Percentiles rank a stretch among this genome's conserved stretches.
Evolutionary conservation across 2,888 invertebrate species (phyloP).

Genomic region (Thymelicus lineola): DNA sequence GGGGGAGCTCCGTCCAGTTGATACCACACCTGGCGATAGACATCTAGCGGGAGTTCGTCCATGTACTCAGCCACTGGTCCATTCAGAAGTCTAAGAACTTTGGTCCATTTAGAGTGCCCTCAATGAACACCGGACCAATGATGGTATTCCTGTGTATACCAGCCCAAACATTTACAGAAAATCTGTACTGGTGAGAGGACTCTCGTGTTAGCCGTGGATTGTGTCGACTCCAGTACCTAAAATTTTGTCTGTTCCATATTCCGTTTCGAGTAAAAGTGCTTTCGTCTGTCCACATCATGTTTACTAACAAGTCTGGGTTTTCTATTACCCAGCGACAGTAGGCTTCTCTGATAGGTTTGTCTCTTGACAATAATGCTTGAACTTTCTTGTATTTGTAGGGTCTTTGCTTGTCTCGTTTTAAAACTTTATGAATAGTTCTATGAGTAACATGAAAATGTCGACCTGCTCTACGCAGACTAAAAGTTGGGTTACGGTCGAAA

Average conservation of each 20-base stretch:
- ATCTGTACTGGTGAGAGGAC: slow-evolving; percentile 1
- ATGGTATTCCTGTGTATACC: slow-evolving; percentile 2
- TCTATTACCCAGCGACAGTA: slow-evolving; percentile 3
- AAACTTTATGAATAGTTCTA: too few species aligned
- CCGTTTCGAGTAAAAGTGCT: not conserved
- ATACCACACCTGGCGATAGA: slow-evolving; percentile 20
- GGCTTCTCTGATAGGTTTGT: slow-evolving; percentile 14
- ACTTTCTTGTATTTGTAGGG: slow-evolving; percentile 33
- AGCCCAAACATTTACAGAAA: slow-evolving; percentile 12
- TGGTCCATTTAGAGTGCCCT: slow-evolving; percentile 33
- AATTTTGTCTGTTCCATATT: slow-evolving; percentile 37
- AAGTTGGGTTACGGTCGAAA: too few species aligned
- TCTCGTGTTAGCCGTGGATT: slow-evolving; percentile 31
- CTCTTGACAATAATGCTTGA: slow-evolving; percentile 34
- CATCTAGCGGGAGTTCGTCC: slow-evolving; percentile 28
- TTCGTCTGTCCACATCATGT: not conserved
- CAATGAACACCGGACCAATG: slow-evolving; percentile 31
- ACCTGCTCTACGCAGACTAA: too few species aligned
- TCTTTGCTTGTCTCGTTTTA: slow-evolving; percentile 7
- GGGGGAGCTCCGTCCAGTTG: slow-evolving; percentile 35
- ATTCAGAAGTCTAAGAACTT: slow-evolving; percentile 28
- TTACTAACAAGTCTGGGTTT: not conserved
- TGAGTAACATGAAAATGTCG: too few species aligned
- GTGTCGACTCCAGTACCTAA: slow-evolving; percentile 17
- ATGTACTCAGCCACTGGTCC: slow-evolving; percentile 23